Percentiles rank a stretch among this genome's conserved stretches.
phyloP scores from a whole-genome alignment of 1,140 invertebrate species.

The Sycobia sp. region DNA sequence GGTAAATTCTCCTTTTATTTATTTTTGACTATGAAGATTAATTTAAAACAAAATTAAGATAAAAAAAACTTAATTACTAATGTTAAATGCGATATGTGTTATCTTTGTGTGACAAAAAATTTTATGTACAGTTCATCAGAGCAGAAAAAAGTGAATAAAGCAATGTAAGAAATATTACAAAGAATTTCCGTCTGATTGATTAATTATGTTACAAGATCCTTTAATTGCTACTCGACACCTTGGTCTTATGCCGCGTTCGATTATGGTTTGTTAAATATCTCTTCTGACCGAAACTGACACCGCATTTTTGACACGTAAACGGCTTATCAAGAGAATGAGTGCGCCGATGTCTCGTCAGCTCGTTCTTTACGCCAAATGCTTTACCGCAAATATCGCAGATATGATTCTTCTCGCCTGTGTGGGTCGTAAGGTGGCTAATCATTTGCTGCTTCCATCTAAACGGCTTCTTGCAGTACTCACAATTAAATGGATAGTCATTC shows the following conservation, averaged over 20 bases:
- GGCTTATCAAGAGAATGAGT: conserved; percentile 64
- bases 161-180: not conserved
- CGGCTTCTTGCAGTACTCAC: conserved; percentile 56
- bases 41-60: too few species aligned
- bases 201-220: not conserved
- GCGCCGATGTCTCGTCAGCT: conserved; percentile 60
- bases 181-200: too few species aligned
- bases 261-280: conserved; percentile 63
- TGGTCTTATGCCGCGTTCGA: conserved; percentile 36
- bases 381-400: conserved; percentile 63
- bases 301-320: conserved; percentile 62
- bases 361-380: conserved; percentile 61
- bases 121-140: conserved; percentile 1
- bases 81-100: too few species aligned
- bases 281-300: conserved; percentile 63
- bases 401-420: conserved; percentile 60
- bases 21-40: too few species aligned
- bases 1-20: too few species aligned
- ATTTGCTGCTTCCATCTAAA: conserved; percentile 63
- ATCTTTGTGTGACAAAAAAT: too few species aligned
- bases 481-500: conserved; percentile 61
- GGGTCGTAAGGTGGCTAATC: conserved; percentile 58
- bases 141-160: not conserved
- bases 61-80: too few species aligned
- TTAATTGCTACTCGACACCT: not conserved